Evolutionary conservation across 2,797 vertebrate species (phyloP), one percentile per base, ranked within the genome.

Genomic region (Huso huso): DNA sequence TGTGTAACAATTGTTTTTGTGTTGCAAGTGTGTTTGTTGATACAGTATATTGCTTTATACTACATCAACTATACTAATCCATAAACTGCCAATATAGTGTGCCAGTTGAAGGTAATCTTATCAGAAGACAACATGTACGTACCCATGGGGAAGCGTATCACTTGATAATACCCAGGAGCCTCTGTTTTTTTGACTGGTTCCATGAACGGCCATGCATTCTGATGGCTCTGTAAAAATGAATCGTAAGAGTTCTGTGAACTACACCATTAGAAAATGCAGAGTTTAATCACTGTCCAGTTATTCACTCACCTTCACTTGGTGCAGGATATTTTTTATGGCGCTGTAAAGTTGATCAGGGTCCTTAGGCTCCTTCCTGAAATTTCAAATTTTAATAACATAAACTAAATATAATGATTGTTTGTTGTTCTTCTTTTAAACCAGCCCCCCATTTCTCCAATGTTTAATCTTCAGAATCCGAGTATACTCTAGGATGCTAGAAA

Each of bases 131-230:
- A 37, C 4, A 37, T 37, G 77, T 76, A 81, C 85, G 66, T 93
- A 99, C 96, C 97, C 96, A 99, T 99, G 69, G 96, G 97, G 82
- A 99, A 99, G 81, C 97, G 92, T 78, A 99, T 99, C 76, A 98
- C 95, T 90, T 99, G 94, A 89, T 99, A 99, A 85, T 99, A 99
- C 80, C 95, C 96, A 12, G 97, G 97, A 61, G 97, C 97, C 78
- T 99, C 97, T 13, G 93, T 97, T 86, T 95, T 99, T 90, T 99
- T 99, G 82, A 99, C 97, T 1, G 97, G 97, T 85, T 99, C 97
- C 95, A 99, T 99, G 85, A 99, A 99, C 72, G 97, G 96, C 97
- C 97, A 99, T 76, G 95, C 96, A 66, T 95, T 99, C 85, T 92
- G 96, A 81, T 99, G 97, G 83, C 92, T 96, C 97, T 99, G 77